Percentiles rank a stretch among this genome's conserved stretches.
Conservation (phyloP, 1,140 invertebrate genomes). For the Drosophila nigrodunni region DNA sequence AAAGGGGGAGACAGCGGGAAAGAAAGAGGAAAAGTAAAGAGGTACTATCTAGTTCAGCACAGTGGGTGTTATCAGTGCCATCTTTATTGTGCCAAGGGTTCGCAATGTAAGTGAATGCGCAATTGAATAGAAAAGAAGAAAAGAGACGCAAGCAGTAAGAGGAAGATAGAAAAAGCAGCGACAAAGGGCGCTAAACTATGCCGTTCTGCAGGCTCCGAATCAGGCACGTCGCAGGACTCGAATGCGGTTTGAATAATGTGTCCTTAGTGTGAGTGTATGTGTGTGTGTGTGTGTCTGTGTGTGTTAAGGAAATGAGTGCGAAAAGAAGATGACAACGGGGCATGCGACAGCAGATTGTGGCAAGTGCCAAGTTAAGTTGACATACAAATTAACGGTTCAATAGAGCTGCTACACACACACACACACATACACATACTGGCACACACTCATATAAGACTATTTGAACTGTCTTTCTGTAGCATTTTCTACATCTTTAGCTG, state of each 20-base stretch:
- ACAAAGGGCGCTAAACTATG: slow-evolving; percentile 39
- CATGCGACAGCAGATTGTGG: slow-evolving; percentile 29
- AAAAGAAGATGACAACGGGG: slow-evolving; percentile 15
- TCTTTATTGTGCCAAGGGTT: slow-evolving; percentile 66
- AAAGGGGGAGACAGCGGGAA: background rate
- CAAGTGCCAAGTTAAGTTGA: slow-evolving; percentile 70
- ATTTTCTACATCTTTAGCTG: slow-evolving; percentile 36
- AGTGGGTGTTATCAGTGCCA: slow-evolving; percentile 58
- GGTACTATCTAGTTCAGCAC: slow-evolving; percentile 20
- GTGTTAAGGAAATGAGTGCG: slow-evolving; percentile 23
- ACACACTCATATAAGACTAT: slow-evolving; percentile 12
- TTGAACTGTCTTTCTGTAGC: slow-evolving; percentile 66
- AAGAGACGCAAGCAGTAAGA: background rate
- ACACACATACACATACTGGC: slow-evolving; percentile 26
- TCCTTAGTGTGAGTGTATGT: slow-evolving; percentile 17
- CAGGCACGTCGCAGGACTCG: slow-evolving; percentile 51
- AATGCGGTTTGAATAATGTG: slow-evolving; percentile 50
- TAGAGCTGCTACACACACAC: slow-evolving; percentile 51
- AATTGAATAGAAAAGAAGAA: slow-evolving; percentile 42
- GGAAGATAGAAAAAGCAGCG: slow-evolving; percentile 11
- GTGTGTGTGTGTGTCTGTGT: background rate
- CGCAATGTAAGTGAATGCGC: slow-evolving; percentile 53
- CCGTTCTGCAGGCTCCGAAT: slow-evolving; percentile 21
- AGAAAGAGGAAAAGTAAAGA: slow-evolving; percentile 21
- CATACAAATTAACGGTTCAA: slow-evolving; percentile 79